Evolutionary conservation across 2,113 vertebrate species (phyloP).

Genomic region (Seriola rivoliana): DNA sequence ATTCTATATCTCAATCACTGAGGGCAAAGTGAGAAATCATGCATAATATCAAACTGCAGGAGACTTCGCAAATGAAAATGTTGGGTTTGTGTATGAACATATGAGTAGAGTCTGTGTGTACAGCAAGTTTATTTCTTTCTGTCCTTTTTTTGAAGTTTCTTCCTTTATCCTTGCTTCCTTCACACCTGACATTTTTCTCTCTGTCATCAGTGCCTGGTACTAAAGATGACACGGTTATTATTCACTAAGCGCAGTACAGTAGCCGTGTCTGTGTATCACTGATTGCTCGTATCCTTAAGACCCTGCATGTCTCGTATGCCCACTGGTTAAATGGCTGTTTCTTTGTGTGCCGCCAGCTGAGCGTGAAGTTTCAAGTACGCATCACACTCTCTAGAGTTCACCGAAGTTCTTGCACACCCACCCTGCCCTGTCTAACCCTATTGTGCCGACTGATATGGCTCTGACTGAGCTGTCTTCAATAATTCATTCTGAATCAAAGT

Average conservation of each 20-base stretch:
- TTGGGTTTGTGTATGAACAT: neutral
- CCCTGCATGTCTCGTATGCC: neutral
- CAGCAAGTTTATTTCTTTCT: neutral
- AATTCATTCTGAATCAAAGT: constrained; percentile 49
- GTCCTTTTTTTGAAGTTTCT: too few relatives aligned
- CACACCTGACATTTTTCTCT: neutral
- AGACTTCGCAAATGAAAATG: constrained; percentile 32
- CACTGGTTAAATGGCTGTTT: constrained; percentile 34
- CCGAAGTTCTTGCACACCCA: neutral
- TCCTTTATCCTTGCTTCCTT: neutral
- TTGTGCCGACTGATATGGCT: constrained; percentile 18
- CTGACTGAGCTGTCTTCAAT: constrained; percentile 40
- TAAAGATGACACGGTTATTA: neutral
- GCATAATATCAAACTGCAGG: constrained; percentile 36
- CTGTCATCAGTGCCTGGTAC: constrained; percentile 5
- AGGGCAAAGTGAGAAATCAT: constrained; percentile 26
- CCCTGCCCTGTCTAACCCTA: constrained; percentile 4
- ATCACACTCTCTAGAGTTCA: constrained; percentile 6
- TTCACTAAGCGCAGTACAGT: neutral
- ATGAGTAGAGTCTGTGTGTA: neutral
- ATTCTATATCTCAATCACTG: constrained; percentile 45
- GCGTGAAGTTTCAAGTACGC: constrained; percentile 12
- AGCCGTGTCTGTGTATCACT: neutral
- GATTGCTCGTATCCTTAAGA: constrained; percentile 1
- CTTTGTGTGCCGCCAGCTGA: constrained; percentile 10